A percentile compares a stretch with the other conserved stretches of the same genome.
phyloP scores from a whole-genome alignment of 2,113 vertebrate species.

The Circaetus cinerascens region DNA sequence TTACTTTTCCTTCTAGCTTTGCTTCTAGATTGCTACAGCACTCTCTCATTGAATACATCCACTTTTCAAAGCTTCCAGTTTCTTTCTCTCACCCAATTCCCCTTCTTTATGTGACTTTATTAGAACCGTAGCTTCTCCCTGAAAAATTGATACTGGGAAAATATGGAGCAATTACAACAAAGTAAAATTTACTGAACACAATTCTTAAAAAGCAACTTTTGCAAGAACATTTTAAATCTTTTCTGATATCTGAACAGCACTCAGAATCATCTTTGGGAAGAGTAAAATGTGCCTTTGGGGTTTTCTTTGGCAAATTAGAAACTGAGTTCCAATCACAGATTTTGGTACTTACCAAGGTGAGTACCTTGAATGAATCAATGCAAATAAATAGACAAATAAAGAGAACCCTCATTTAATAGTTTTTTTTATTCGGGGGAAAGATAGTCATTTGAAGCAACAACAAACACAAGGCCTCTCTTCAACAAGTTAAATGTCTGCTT shows the following conservation, averaged over 20 bases:
- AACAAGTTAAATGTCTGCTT: not conserved
- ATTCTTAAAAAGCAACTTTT: not conserved
- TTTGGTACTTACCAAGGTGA: not conserved
- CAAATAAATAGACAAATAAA: not conserved
- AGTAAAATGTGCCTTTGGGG: not conserved
- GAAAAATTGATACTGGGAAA: not conserved
- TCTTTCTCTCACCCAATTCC: not conserved
- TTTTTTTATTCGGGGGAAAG: not conserved
- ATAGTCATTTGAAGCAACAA: not conserved
- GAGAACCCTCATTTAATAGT: not conserved
- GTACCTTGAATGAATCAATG: not conserved
- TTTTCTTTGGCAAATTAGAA: not conserved
- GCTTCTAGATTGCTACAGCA: not conserved
- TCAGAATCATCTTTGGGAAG: not conserved
- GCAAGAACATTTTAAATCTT: not conserved
- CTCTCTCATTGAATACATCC: not conserved
- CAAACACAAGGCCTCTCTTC: not conserved
- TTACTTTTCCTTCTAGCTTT: not conserved
- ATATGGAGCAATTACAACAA: not conserved
- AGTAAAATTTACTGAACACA: not conserved
- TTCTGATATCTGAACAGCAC: not conserved
- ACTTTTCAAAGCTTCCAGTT: not conserved
- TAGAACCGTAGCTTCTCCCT: not conserved
- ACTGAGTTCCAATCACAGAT: not conserved
- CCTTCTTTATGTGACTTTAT: not conserved